Base-by-base conservation (phyloP, 2,888 invertebrate genomes). In the Helobdella robusta region DNA sequence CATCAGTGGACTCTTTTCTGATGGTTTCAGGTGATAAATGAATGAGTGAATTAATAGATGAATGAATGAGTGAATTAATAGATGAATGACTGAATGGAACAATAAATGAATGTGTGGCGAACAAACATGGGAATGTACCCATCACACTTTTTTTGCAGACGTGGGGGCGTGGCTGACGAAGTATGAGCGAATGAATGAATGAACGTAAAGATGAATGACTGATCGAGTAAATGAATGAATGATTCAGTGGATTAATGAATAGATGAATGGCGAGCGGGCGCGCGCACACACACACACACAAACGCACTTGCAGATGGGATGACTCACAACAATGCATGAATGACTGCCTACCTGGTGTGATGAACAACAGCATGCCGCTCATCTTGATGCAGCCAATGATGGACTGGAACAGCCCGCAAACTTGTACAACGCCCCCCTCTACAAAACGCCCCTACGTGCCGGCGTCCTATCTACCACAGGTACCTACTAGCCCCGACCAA, bases 291-390 rank as follows among this genome's bases (percentile, higher is more conserved):
- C n/a, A 15, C 64, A 52, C 11, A 11, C 8, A 11, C 52, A 25
- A 56, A 23, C 5, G 1, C 11, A 25, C 23, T 46, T 11, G 32
- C 59, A 62, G 62, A 8, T 80, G 79, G 79, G 74, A 78, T 66
- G 73, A 74, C 66, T 73, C 76, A 15, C 68, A 68, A 1, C 73
- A 73, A 74, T 66, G 68, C 23, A 71, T 78, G 23, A 73, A 72
- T 3, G 79, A 79, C 69, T 73, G 78, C 1, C 67, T 78, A 73
- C 68, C 75, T 84, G 88, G 89, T 65, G 86, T 88, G 82, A 86
- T 88, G 83, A 86, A 86, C 79, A 85, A 88, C 1, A 81, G 85
- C 0, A 79, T 89, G 68, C 89, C 89, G 2, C 65, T 67, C 23
- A 40, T 56, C 40, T 85, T 86, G 79, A 71, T 72, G 69, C 78